Evolutionary conservation across 2,888 invertebrate genomes (phyloP), one percentile per base, ranked within the genome.

Genomic region (Plagodis dolabraria): DNA sequence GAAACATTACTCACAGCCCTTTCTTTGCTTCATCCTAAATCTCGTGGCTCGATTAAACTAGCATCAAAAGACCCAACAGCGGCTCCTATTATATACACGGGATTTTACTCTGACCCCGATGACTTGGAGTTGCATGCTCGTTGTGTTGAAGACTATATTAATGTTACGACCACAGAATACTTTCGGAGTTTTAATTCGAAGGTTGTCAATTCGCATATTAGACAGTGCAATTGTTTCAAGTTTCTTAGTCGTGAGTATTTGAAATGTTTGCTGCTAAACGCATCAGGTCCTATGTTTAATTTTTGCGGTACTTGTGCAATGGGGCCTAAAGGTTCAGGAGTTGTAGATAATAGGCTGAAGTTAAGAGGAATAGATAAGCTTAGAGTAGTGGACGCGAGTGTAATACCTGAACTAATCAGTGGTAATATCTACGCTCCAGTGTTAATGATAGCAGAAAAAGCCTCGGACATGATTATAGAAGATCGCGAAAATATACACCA

Each of bases 391-490:
- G 47, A 83, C 91, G 94, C 94, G 0, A 94, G 94, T 62, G 86
- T 95, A 34, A 95, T 95, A 93, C 95, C 95, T 0, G 82, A 83
- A 12, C 93, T 94, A 0, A 82, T 89, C 0, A 93, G 94, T 6
- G 95, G 94, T 0, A 94, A 95, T 70, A 93, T 93, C 0, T 93
- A 94, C 66, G 94, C 94, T 0, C 93, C 94, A 0, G 84, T 89
- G 0, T 89, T 94, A 6, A 95, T 95, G 94, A 93, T 95, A 8
- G 95, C 89, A 0, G 95, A 95, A 72, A 94, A 94, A 72, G 94
- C 93, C 0, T 82, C 93, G 2, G 94, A 95, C 71, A 80, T 94
- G 82, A 94, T 95, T 34, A 94, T 94, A 68, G 8, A 47, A 53
- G 79, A 82, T 49, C 55, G 79, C 55, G 7, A 46, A 5, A 33